Evolutionary conservation across 2,888 invertebrate genomes (phyloP).

Genomic region (Clivina fossor): DNA sequence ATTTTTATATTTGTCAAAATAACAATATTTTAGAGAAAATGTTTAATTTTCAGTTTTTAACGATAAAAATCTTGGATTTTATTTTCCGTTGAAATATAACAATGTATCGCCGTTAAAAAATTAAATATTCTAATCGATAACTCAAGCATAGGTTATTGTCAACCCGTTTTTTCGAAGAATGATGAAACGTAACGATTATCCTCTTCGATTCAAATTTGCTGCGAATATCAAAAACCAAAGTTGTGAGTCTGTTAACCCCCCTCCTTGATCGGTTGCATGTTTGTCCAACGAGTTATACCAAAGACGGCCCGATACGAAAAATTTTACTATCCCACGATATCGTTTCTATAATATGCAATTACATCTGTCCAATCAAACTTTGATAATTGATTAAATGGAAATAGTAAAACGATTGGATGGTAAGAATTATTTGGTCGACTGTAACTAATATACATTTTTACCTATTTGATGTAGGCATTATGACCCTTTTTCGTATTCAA

Average conservation of each 20-base stretch:
- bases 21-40: not conserved
- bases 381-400: conserved; percentile 10
- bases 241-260: too few relatives aligned
- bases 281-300: conserved; percentile 11
- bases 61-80: not conserved
- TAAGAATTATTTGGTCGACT: conserved; percentile 42
- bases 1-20: too few relatives aligned
- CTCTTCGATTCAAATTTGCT: conserved; percentile 21
- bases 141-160: conserved; percentile 22
- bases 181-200: conserved; percentile 22
- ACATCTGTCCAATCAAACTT: conserved; percentile 42
- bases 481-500: conserved; percentile 53
- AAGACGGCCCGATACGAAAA: conserved; percentile 20
- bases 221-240: conserved; percentile 12
- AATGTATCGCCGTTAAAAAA: not conserved
- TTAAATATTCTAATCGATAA: conserved; percentile 14
- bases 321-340: conserved; percentile 51
- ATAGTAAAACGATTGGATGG: conserved; percentile 8
- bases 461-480: conserved; percentile 45
- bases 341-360: conserved; percentile 47
- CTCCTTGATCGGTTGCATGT: not conserved
- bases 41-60: not conserved
- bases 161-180: conserved; percentile 22
- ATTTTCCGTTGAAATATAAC: not conserved
- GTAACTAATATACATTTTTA: conserved; percentile 53